Percentiles rank a stretch among this genome's conserved stretches.
Evolutionary conservation across 2,797 vertebrate genomes (phyloP).

Genomic region (Notolabrus celidotus): DNA sequence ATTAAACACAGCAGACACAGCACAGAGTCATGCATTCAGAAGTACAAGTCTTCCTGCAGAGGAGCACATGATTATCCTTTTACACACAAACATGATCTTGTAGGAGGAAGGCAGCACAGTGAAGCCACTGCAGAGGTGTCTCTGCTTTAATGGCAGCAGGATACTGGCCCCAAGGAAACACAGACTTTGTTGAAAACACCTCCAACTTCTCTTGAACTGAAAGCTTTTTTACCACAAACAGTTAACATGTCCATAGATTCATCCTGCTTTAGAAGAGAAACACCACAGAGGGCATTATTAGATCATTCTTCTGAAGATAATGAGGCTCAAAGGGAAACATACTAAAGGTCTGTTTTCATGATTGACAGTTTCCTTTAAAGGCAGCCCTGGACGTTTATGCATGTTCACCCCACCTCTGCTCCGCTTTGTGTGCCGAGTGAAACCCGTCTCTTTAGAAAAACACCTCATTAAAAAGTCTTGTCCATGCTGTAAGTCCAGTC

Average conservation of each 20-base stretch:
- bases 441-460: not conserved
- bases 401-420: not conserved
- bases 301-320: slow-evolving; percentile 35
- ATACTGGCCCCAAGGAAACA: not conserved
- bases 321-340: slow-evolving; percentile 23
- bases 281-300: slow-evolving; percentile 23
- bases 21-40: not conserved
- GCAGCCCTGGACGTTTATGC: not conserved
- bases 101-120: not conserved
- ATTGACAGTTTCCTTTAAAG: slow-evolving; percentile 24
- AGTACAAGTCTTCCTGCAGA: not conserved
- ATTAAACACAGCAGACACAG: slow-evolving; percentile 1
- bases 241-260: slow-evolving; percentile 16
- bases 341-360: slow-evolving; percentile 14
- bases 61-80: not conserved
- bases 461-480: not conserved
- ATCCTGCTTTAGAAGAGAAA: slow-evolving; percentile 3
- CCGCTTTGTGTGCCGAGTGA: too few relatives aligned
- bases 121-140: slow-evolving; percentile 2
- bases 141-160: slow-evolving; percentile 4
- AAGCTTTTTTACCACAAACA: not conserved
- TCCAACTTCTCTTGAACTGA: not conserved
- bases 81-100: slow-evolving; percentile 1
- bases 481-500: not conserved
- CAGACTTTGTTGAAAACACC: slow-evolving; percentile 4